Evolutionary conservation across 2,888 invertebrate genomes (phyloP).

Genomic region (Tipula lateralis): DNA sequence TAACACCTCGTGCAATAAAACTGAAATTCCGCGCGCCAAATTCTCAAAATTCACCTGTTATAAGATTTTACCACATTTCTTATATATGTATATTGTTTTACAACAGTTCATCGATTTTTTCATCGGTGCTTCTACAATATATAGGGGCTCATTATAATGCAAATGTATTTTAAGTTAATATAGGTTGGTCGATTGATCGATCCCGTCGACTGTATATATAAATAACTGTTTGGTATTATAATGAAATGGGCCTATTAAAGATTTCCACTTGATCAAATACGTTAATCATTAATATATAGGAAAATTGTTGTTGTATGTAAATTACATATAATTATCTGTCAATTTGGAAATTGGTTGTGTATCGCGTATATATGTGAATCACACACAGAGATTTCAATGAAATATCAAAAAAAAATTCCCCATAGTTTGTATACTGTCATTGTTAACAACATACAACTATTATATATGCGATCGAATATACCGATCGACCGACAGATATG

Average conservation of each 20-base stretch:
- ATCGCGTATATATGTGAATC: not conserved
- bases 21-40: not conserved
- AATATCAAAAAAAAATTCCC: not conserved
- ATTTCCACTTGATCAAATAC: slow-evolving; percentile 24
- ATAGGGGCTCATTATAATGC: not conserved
- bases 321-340: slow-evolving; percentile 24
- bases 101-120: slow-evolving; percentile 5
- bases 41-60: not conserved
- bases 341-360: not conserved
- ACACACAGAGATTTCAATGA: not conserved
- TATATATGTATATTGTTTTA: not conserved
- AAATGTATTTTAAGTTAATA: too few species aligned
- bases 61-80: not conserved
- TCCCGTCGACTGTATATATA: not conserved
- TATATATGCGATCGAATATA: not conserved
- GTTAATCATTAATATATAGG: not conserved
- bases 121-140: too few species aligned
- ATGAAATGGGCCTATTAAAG: not conserved
- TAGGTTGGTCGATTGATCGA: not conserved
- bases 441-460: not conserved
- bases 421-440: not conserved
- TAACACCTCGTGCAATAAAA: not conserved
- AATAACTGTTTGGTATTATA: not conserved
- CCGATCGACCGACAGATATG: not conserved
- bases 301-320: not conserved